Evolutionary conservation across 2,888 invertebrate species (phyloP), one percentile per base, ranked within the genome.

Genomic region (Acrobasis consociella): DNA sequence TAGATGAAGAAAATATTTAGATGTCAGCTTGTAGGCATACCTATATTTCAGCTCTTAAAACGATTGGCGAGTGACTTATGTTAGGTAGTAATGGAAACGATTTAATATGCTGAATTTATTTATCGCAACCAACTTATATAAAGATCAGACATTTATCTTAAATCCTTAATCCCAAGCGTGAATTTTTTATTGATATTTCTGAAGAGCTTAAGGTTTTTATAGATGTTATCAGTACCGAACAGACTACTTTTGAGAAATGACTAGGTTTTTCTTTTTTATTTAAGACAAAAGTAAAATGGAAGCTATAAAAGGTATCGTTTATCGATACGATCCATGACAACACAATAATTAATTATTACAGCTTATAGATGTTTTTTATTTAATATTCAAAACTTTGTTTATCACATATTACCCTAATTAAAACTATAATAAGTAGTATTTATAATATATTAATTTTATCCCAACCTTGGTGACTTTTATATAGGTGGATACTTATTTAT

Each of bases 91-190:
- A 17, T 46, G 17, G 17, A 56, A 56, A 49, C 22, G 39, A 46
- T 56, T 42, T 42, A 46, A 56, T 56, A 42, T 17, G 22, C 16
- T 16, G 22, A 56, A 46, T 56, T 31, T 56, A 56, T 56, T 56
- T 39, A 49, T 50, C n/a, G 37, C 59, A 50, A 50, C 59, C 38
- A 59, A 50, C 49, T 50, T 59, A 50, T 59, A 59, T 49, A 59
- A 59, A 16, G 22, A 59, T 59, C 59, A 49, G 49, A 37, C 9
- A 59, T 59, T 50, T 38, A 50, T 59, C 59, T 59, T 59, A 16
- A 17, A 37, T 13, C 49, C 49, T 59, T 11, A 17, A 37, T 13
- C 49, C 49, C 15, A 16, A 15, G 16, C 16, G 55, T 55, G 55
- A 55, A 16, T 55, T 16, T 53, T 55, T 55, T n/a, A 46, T 46